phyloP scores from a whole-genome alignment of 2,888 invertebrate species.

The Troides helena region DNA sequence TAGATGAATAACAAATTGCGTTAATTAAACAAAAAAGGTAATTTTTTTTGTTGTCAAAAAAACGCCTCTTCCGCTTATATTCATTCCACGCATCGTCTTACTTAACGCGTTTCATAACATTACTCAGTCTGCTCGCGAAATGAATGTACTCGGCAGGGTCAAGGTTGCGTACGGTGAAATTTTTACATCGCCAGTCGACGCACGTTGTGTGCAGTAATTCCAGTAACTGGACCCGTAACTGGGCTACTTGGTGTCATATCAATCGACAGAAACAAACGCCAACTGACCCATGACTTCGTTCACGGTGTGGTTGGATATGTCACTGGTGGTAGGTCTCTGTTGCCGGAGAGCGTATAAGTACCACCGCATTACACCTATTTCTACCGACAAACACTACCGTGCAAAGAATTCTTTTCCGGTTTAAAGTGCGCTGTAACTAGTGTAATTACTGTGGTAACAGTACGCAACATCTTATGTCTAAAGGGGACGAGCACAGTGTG shows the following conservation, averaged over 20 bases:
- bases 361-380: too few relatives aligned
- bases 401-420: too few relatives aligned
- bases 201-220: constrained; percentile 24
- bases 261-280: not conserved
- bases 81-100: constrained; percentile 9
- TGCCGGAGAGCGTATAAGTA: too few relatives aligned
- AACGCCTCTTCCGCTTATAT: constrained; percentile 8
- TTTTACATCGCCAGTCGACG: constrained; percentile 13
- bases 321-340: too few relatives aligned
- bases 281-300: not conserved
- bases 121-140: constrained; percentile 14
- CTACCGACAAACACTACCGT: too few relatives aligned
- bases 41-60: not conserved
- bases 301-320: not conserved
- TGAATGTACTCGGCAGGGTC: constrained; percentile 21
- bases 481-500: too few relatives aligned
- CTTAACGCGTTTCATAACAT: constrained; percentile 24
- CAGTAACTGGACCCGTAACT: constrained; percentile 8
- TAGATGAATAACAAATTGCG: not conserved
- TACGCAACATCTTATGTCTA: too few relatives aligned
- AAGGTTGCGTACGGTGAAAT: constrained; percentile 26
- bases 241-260: constrained; percentile 1
- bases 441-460: too few relatives aligned
- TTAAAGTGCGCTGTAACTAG: too few relatives aligned
- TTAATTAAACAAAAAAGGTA: not conserved